Base-by-base conservation (phyloP, 1,140 invertebrate genomes). In the Pissodes strobi region DNA sequence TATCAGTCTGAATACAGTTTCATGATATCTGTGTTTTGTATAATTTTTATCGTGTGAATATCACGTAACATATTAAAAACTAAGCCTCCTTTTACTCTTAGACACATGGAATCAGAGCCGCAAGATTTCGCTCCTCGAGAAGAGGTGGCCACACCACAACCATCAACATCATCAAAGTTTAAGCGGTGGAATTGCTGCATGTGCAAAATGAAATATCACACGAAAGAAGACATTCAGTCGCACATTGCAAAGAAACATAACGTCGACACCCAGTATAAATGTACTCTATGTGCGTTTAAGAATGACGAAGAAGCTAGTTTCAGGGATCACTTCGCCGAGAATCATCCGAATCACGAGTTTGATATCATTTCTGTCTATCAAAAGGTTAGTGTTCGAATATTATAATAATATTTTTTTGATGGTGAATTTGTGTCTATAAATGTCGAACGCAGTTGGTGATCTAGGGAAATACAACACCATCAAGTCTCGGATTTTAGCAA, bases 131-230 rank as follows among this genome's bases (percentile, higher is more conserved):
- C 34, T 12, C 22, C 56, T 76, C 21, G 21, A n/a, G 15, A 17
- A 9, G 17, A 48, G 68, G 2, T 19, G 21, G 13, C 8, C 63
- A 73, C 6, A 71, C 69, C 2, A 66, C 72, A 0, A 76, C 56
- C 43, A 60, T 67, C n/a, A 68, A 69, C 2, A 72, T 76, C n/a
- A 78, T 78, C n/a, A 81, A 82, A 78, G 51, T 63, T 79, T 1
- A 86, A 87, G 65, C 81, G 85, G 1, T 91, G 89, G 89, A 83
- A 86, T 38, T 90, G 89, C 72, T 85, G 85, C 43, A 69, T 90
- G 10, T 91, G 88, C 60, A 82, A 84, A 19, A 84, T 82, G 53
- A 83, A 83, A 37, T 85, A 82, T 57, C 75, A 82, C 17, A 84
- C 84, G 0, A 85, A 86, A 30, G 78, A 79, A 0, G 85, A 87